phyloP scores from a whole-genome alignment of 2,888 invertebrate species.

The Drosophila paranaensis region DNA sequence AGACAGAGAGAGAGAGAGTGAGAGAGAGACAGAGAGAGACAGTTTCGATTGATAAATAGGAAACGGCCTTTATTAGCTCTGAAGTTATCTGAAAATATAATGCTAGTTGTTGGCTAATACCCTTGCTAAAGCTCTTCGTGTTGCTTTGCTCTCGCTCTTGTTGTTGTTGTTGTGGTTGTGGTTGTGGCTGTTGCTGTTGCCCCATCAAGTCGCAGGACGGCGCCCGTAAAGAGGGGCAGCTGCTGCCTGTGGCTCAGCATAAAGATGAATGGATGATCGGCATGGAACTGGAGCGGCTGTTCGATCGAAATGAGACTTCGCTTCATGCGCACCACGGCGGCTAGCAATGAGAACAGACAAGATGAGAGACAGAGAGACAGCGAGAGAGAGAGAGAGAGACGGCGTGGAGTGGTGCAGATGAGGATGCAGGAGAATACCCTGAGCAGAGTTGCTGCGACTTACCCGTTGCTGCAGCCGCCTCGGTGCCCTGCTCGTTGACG shows the following conservation, averaged over 20 bases:
- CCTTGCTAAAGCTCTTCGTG: conserved; percentile 59
- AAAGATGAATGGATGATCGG: conserved; percentile 81
- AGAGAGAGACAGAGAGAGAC: not conserved
- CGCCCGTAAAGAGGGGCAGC: conserved; percentile 66
- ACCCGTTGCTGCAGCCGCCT: conserved; percentile 92
- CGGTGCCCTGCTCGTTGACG: conserved; percentile 94
- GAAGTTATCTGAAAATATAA: not conserved
- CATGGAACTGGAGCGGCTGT: conserved; percentile 65
- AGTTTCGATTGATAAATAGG: not conserved
- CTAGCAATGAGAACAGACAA: conserved; percentile 54
- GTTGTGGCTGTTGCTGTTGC: not conserved
- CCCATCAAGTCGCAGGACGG: conserved; percentile 48
- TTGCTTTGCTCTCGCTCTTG: conserved; percentile 30
- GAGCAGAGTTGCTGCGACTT: conserved; percentile 18
- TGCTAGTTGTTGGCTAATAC: not conserved
- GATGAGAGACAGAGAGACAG: conserved; percentile 25
- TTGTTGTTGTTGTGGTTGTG: not conserved
- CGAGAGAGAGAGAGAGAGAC: conserved; percentile 30
- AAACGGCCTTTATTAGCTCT: conserved; percentile 39
- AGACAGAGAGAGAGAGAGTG: too few relatives aligned
- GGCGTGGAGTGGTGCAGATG: not conserved
- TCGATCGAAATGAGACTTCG: conserved; percentile 47
- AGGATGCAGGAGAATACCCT: not conserved
- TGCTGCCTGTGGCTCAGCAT: conserved; percentile 51
- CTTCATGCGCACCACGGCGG: conserved; percentile 85